Conservation (phyloP, 2,797 vertebrate species). For the Scolopax rusticola region DNA sequence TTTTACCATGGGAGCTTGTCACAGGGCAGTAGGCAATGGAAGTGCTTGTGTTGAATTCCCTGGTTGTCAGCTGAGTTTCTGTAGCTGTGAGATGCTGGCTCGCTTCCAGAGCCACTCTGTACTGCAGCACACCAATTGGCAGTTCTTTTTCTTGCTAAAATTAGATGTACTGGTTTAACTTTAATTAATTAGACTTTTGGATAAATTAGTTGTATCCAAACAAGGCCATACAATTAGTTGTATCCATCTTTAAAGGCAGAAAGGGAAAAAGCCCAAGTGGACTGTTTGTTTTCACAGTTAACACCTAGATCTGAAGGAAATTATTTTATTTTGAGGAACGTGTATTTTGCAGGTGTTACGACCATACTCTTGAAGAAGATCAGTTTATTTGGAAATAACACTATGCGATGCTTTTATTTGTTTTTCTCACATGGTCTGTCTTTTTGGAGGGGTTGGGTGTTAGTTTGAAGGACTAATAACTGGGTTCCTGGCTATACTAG, state of each 20-base stretch:
- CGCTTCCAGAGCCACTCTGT: rapidly evolving
- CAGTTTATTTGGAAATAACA: background rate
- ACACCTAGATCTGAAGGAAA: background rate
- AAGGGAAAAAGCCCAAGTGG: background rate
- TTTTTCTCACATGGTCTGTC: background rate
- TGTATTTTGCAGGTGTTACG: background rate
- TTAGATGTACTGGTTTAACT: background rate
- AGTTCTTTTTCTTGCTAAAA: background rate
- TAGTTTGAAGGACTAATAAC: background rate
- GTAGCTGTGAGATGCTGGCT: background rate
- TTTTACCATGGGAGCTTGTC: background rate
- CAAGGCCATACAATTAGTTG: background rate
- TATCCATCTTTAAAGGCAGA: background rate
- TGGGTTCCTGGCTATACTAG: background rate
- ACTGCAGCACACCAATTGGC: background rate
- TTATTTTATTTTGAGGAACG: background rate
- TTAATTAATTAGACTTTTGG: background rate
- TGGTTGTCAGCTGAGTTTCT: background rate
- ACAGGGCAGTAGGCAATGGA: background rate
- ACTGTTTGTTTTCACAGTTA: background rate
- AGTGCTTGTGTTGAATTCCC: background rate
- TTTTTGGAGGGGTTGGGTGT: background rate
- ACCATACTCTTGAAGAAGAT: background rate
- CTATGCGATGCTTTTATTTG: background rate
- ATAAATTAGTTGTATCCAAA: background rate